phyloP scores from a whole-genome alignment of 2,113 vertebrate genomes.

The Varanus salvator region DNA sequence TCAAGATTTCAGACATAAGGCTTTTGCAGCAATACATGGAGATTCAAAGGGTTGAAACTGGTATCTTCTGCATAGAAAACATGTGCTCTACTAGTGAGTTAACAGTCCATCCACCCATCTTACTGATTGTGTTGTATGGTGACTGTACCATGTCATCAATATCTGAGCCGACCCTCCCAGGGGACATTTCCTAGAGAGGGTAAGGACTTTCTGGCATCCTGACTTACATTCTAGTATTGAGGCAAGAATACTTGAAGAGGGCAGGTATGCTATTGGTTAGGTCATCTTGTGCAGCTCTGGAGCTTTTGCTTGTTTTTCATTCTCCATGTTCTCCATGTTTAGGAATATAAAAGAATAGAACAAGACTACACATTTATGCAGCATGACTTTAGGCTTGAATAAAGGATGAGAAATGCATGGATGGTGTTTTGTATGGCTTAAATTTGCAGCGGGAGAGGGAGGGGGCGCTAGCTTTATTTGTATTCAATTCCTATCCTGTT shows the following conservation, averaged over 20 bases:
- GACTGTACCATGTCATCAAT: neutral
- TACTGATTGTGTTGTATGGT: too few species aligned
- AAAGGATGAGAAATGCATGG: neutral
- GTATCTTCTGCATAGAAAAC: neutral
- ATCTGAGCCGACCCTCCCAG: neutral
- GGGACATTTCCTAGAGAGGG: neutral
- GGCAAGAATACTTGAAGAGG: neutral
- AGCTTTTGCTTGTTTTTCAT: neutral
- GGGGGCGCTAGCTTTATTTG: neutral
- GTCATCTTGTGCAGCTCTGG: neutral
- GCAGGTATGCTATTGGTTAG: neutral
- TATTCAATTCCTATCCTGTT: neutral
- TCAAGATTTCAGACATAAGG: neutral
- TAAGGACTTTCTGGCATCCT: neutral
- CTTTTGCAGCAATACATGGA: neutral
- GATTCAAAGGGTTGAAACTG: neutral
- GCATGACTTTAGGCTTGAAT: neutral
- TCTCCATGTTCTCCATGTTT: neutral
- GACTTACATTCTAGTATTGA: neutral
- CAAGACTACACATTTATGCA: neutral
- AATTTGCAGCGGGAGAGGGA: neutral
- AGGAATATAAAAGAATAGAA: neutral
- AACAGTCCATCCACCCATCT: neutral
- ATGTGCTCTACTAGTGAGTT: neutral
- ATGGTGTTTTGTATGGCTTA: neutral